Evolutionary conservation across 2,888 invertebrate species (phyloP).

Genomic region (Chrysolina americana): DNA sequence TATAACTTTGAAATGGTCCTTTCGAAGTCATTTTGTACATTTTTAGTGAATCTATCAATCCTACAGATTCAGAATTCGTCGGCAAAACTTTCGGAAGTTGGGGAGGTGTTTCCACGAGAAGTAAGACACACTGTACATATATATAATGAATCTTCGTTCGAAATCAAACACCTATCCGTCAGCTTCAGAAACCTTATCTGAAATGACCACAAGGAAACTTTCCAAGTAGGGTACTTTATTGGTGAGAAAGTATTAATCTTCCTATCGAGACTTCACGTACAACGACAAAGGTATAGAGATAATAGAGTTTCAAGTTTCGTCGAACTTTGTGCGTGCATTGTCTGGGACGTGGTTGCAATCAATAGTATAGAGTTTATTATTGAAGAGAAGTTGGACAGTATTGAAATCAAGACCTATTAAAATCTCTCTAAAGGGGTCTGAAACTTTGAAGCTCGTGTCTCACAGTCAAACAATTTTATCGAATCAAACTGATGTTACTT

Average conservation of each 20-base stretch:
- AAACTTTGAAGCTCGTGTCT: background rate
- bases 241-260: slow-evolving; percentile 13
- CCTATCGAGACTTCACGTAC: background rate
- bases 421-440: background rate
- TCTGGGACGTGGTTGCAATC: slow-evolving; percentile 1
- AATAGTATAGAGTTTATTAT: background rate
- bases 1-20: no score
- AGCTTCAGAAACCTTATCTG: background rate
- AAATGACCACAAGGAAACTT: background rate
- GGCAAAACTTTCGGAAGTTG: no score
- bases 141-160: no score
- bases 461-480: background rate
- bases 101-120: no score
- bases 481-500: background rate
- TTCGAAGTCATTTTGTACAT: no score
- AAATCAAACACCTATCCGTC: background rate
- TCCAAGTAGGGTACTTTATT: background rate
- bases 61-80: no score
- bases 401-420: background rate
- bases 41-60: no score
- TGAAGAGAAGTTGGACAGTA: background rate
- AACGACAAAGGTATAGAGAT: slow-evolving; percentile 14
- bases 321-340: slow-evolving; percentile 1
- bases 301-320: slow-evolving; percentile 1
- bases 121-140: no score